A percentile compares a stretch with the other conserved stretches of the same genome.
These are phyloP conservation scores for Numenius phaeopus DNA, from an alignment of 2,797 vertebrate species.

Conservation along the genomic window DNA sequence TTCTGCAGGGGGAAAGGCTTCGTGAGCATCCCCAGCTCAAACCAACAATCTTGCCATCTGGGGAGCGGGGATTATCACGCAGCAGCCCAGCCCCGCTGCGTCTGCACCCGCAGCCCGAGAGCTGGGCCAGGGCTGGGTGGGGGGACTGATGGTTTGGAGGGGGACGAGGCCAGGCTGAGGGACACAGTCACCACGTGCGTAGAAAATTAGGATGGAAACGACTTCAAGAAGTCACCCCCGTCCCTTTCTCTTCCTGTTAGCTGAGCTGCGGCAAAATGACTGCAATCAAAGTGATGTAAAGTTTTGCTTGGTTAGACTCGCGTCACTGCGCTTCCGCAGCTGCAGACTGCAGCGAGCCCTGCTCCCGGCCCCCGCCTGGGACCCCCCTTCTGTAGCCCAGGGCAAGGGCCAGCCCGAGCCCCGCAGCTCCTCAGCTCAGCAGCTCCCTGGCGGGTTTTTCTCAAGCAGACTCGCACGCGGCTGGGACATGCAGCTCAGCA, in stretches of 20 bases:
- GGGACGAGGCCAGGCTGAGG: neutral
- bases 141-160: fast-evolving
- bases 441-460: fast-evolving
- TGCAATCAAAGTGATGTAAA: fast-evolving
- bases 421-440: fast-evolving
- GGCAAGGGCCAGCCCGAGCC: neutral
- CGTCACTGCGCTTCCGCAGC: neutral
- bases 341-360: fast-evolving
- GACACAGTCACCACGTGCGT: fast-evolving
- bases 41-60: fast-evolving
- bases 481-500: neutral
- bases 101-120: fast-evolving
- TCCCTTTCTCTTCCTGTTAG: neutral
- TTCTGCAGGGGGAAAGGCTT: neutral
- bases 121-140: fast-evolving
- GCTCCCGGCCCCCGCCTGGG: neutral
- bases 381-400: neutral
- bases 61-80: fast-evolving
- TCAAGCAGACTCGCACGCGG: fast-evolving
- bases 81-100: neutral
- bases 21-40: neutral
- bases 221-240: neutral
- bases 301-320: fast-evolving
- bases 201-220: neutral
- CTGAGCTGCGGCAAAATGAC: neutral